Evolutionary conservation across 2,888 invertebrate genomes (phyloP).

Genomic region (Nebria salina): DNA sequence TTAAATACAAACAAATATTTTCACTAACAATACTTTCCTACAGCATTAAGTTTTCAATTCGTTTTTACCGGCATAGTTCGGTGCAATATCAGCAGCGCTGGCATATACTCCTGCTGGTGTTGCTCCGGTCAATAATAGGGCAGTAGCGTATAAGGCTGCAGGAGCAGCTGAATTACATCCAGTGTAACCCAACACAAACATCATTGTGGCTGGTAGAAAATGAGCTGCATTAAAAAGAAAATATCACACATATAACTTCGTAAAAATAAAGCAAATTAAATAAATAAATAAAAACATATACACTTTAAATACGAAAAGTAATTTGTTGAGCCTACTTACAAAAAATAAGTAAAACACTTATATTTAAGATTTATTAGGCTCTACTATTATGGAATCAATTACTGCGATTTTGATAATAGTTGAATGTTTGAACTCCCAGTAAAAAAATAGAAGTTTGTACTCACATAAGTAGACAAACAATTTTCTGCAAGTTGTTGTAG

Average conservation of each 20-base stretch:
- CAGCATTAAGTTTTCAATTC: not conserved
- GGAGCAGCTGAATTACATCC: constrained; percentile 69
- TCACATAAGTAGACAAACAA: constrained; percentile 68
- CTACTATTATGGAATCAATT: no score
- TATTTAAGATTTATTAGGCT: no score
- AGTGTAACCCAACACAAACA: constrained; percentile 69
- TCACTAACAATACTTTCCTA: no score
- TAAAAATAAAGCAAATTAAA: not conserved
- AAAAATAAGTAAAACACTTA: no score
- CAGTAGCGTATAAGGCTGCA: constrained; percentile 68
- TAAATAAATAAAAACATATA: not conserved
- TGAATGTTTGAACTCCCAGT: no score
- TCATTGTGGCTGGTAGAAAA: constrained; percentile 67
- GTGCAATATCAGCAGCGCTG: constrained; percentile 70
- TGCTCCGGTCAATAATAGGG: constrained; percentile 68
- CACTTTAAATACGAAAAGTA: no score
- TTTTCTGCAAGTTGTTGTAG: constrained; percentile 68
- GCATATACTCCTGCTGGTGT: constrained; percentile 69
- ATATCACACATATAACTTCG: not conserved
- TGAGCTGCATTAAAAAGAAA: constrained; percentile 61
- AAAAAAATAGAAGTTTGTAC: constrained; percentile 45
- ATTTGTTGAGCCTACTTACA: no score
- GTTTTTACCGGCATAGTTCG: constrained; percentile 61
- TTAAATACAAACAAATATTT: no score
- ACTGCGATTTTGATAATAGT: no score